Conservation (phyloP, 2,888 invertebrate genomes). For the Mesorhabditis sp. region DNA sequence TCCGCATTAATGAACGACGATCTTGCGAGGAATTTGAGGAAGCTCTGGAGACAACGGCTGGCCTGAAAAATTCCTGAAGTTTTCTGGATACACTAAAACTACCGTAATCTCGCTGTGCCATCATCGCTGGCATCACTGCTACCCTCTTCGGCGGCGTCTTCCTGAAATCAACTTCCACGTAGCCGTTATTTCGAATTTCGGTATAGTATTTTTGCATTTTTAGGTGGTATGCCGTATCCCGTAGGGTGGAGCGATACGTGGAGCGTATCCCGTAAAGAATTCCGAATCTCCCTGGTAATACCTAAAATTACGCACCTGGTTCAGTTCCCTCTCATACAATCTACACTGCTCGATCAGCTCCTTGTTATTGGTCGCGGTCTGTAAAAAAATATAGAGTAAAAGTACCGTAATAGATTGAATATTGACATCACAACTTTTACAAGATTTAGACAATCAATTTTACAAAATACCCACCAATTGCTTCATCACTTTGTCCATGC, state of each 20-base stretch:
- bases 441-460: not conserved
- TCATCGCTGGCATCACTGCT: slow-evolving; percentile 44
- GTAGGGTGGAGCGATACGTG: no score
- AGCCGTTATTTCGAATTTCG: no score
- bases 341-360: slow-evolving; percentile 53
- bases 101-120: slow-evolving; percentile 37
- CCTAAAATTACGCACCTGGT: slow-evolving; percentile 33
- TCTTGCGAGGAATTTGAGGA: slow-evolving; percentile 1
- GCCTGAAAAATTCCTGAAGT: not conserved
- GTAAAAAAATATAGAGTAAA: not conserved
- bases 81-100: not conserved
- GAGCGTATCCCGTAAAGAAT: no score
- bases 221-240: no score
- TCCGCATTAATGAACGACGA: not conserved
- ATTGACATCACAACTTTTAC: not conserved
- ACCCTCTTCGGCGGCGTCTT: slow-evolving; percentile 21
- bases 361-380: slow-evolving; percentile 26
- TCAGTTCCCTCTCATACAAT: slow-evolving; percentile 55
- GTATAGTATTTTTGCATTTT: no score
- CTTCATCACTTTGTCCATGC: slow-evolving; percentile 60
- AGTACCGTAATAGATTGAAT: not conserved
- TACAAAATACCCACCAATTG: slow-evolving; percentile 21
- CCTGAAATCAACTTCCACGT: slow-evolving; percentile 32
- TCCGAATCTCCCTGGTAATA: no score
- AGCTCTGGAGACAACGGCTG: not conserved